phyloP scores from a whole-genome alignment of 2,888 invertebrate genomes.

The Pyrgus malvae region DNA sequence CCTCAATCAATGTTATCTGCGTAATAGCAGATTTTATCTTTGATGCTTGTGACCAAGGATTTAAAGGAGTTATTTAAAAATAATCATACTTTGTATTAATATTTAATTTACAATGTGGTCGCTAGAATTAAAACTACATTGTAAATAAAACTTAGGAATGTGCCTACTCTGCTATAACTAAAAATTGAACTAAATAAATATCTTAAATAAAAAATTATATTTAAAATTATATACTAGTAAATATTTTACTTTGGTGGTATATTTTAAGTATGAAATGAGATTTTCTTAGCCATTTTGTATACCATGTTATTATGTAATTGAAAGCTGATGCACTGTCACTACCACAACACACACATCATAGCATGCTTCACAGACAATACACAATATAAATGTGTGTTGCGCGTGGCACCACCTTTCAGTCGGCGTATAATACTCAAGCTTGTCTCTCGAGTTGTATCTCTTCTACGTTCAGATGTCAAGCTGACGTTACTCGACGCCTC shows the following conservation, averaged over 20 bases:
- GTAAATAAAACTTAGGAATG: constrained; percentile 20
- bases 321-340: too few relatives aligned
- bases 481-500: too few relatives aligned
- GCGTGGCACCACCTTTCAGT: too few relatives aligned
- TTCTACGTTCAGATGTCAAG: too few relatives aligned
- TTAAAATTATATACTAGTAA: constrained; percentile 4
- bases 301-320: neutral
- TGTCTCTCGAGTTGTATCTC: too few relatives aligned
- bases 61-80: neutral
- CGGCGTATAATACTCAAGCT: too few relatives aligned
- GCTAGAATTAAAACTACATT: neutral
- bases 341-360: too few relatives aligned
- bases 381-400: too few relatives aligned
- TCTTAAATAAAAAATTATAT: neutral
- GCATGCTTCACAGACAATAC: too few relatives aligned
- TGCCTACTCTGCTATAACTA: constrained; percentile 15
- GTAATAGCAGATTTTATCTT: too few relatives aligned
- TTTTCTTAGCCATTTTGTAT: neutral
- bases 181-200: constrained; percentile 22
- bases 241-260: constrained; percentile 24
- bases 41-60: too few relatives aligned
- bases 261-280: constrained; percentile 9
- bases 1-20: too few relatives aligned
- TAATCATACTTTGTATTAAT: neutral
- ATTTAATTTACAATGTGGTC: neutral